Evolutionary conservation across 2,888 invertebrate genomes (phyloP).

Genomic region (Pocota personata): DNA sequence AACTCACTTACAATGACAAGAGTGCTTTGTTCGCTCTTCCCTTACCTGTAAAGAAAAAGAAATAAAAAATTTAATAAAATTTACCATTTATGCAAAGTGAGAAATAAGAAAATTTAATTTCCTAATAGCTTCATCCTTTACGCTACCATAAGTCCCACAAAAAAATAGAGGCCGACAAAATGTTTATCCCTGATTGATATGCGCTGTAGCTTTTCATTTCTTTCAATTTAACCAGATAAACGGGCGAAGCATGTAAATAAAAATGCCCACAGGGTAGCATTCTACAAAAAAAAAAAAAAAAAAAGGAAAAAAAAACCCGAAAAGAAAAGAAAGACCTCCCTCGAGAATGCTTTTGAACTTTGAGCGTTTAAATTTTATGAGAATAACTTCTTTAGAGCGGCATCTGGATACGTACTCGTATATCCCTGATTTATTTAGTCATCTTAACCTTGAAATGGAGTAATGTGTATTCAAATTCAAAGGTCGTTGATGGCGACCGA

Average conservation of each 20-base stretch:
- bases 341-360: slow-evolving; percentile 9
- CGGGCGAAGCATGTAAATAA: background rate
- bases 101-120: slow-evolving; percentile 15
- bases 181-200: slow-evolving; percentile 17
- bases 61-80: background rate
- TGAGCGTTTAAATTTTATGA: slow-evolving; percentile 25
- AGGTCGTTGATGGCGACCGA: background rate
- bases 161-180: background rate
- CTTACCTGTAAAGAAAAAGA: slow-evolving; percentile 33
- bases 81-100: background rate
- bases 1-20: background rate
- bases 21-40: background rate
- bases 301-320: background rate
- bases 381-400: background rate
- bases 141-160: background rate
- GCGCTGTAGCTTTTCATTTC: background rate
- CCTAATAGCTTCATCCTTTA: slow-evolving; percentile 3
- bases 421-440: slow-evolving; percentile 17
- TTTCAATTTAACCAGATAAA: background rate
- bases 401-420: background rate
- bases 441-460: slow-evolving; percentile 10
- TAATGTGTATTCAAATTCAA: slow-evolving; percentile 15
- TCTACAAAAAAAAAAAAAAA: background rate
- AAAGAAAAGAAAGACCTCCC: background rate
- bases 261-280: slow-evolving; percentile 10